phyloP scores from a whole-genome alignment of 1,140 invertebrate species.

The Diachasma alloeum region DNA sequence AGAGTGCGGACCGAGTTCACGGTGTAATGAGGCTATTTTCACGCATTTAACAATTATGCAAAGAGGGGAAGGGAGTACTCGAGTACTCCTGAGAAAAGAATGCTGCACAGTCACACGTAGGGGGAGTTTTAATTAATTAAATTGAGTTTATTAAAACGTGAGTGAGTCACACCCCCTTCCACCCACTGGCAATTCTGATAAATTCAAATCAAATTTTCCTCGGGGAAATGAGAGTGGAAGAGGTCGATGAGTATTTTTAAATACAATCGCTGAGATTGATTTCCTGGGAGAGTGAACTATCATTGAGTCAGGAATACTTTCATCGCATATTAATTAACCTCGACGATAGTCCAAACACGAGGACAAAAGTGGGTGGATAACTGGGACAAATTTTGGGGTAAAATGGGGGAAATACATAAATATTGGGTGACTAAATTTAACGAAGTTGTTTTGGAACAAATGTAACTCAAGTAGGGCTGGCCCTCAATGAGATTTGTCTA shows the following conservation, averaged over 20 bases:
- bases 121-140: neutral
- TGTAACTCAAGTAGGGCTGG: neutral
- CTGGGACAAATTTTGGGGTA: neutral
- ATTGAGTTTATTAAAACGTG: neutral
- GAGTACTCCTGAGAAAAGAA: conserved; percentile 3
- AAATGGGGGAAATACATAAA: neutral
- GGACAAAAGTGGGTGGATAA: neutral
- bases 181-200: neutral
- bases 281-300: too few relatives aligned
- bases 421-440: neutral
- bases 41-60: neutral
- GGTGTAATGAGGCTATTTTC: neutral
- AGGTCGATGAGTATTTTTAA: too few relatives aligned
- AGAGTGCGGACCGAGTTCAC: neutral
- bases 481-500: too few relatives aligned
- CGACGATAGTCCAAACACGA: neutral
- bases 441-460: neutral
- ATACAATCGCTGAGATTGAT: too few relatives aligned
- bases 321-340: neutral
- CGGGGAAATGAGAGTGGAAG: neutral
- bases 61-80: neutral
- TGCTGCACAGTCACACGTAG: neutral
- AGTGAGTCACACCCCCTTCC: neutral
- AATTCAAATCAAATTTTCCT: neutral
- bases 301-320: neutral